A percentile compares a stretch with the other conserved stretches of the same genome.
phyloP scores from a whole-genome alignment of 23 tunicate genomes.

The Styela clava region DNA sequence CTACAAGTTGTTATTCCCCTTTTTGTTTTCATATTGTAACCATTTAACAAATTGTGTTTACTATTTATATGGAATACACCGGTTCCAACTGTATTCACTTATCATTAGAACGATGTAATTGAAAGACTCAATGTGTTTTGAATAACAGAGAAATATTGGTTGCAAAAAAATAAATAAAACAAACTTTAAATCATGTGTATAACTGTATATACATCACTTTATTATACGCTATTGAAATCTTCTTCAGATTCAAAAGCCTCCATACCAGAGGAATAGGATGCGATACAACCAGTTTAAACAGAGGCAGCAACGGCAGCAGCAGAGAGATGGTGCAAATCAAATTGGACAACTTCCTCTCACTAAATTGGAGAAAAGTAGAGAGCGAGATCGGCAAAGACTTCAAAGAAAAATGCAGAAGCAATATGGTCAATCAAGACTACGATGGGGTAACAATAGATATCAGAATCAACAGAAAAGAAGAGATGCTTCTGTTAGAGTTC shows the following conservation, averaged over 20 bases:
- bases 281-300: slow-evolving; percentile 90
- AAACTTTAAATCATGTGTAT: too few species aligned
- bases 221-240: too few species aligned
- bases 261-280: slow-evolving; percentile 77
- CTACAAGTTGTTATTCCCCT: too few species aligned
- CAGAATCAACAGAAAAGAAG: slow-evolving; percentile 89
- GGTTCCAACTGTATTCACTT: too few species aligned
- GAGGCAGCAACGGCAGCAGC: slow-evolving; percentile 71
- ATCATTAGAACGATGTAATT: too few species aligned
- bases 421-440: slow-evolving; percentile 81
- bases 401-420: slow-evolving; percentile 96
- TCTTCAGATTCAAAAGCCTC: slow-evolving; percentile 77
- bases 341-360: slow-evolving; percentile 63
- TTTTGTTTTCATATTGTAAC: too few species aligned
- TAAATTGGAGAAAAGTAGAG: slow-evolving; percentile 83
- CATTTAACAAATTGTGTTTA: too few species aligned
- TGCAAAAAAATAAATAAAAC: too few species aligned
- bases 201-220: too few species aligned
- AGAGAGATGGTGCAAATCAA: slow-evolving; percentile 28
- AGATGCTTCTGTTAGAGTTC: slow-evolving; percentile 94
- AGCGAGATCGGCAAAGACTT: slow-evolving; percentile 77
- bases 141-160: too few species aligned
- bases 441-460: slow-evolving; percentile 68
- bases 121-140: too few species aligned
- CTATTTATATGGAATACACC: too few species aligned